phyloP scores from a whole-genome alignment of 2,888 invertebrate species.

The Hypsopygia costalis region DNA sequence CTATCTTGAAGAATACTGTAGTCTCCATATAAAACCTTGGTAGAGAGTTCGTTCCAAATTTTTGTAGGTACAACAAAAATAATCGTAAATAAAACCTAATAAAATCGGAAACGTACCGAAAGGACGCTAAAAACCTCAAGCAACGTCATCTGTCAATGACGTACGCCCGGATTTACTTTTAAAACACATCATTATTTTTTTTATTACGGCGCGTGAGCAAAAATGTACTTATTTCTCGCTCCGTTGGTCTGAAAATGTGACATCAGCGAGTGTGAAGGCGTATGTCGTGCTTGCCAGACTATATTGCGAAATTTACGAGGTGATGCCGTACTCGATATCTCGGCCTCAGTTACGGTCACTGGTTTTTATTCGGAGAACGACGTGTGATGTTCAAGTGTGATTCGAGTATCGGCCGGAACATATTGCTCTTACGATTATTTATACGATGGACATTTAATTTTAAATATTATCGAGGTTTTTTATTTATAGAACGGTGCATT shows the following conservation, averaged over 20 bases:
- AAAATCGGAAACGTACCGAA: no score
- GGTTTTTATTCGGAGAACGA: slow-evolving; percentile 53
- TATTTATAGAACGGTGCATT: no score
- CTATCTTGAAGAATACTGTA: no score
- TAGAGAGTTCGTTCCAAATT: no score
- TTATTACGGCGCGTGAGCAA: slow-evolving; percentile 73
- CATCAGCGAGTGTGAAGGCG: slow-evolving; percentile 71
- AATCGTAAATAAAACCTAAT: no score
- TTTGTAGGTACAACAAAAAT: no score
- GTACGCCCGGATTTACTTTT: slow-evolving; percentile 58
- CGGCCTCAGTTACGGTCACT: slow-evolving; percentile 66
- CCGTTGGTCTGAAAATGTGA: slow-evolving; percentile 78
- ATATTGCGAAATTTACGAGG: slow-evolving; percentile 56
- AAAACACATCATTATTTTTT: slow-evolving; percentile 76
- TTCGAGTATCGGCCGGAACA: not conserved
- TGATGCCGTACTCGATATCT: slow-evolving; percentile 60
- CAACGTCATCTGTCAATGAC: slow-evolving; percentile 50
- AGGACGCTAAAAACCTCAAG: not conserved
- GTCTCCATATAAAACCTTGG: no score
- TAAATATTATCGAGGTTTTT: no score
- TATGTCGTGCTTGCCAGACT: slow-evolving; percentile 27
- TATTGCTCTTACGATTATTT: not conserved
- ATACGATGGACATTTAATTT: not conserved
- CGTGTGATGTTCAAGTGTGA: not conserved
- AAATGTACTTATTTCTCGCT: slow-evolving; percentile 80